Base-by-base conservation (phyloP, 2,113 vertebrate species). In the Notarius quadriscutis region DNA sequence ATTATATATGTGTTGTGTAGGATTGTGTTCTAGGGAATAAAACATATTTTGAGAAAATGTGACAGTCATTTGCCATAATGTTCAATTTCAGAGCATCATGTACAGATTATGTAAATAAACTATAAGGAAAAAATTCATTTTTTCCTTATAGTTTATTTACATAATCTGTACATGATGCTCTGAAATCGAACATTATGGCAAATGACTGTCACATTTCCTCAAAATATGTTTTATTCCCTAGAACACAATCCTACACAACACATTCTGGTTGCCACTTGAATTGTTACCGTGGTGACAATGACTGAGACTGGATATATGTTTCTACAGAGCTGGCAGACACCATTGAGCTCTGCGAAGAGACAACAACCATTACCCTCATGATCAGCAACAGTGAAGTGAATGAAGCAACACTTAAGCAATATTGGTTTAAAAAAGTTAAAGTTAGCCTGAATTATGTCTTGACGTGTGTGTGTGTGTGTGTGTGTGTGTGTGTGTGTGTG, bases 41-140 rank as follows among this genome's bases (percentile, higher is more conserved):
- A 81, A 84, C 50, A 84, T 72, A 71, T 71, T 83, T 71, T 62
- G 18, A 84, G 51, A 5, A 71, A 84, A 72, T 57, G 17, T 84
- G 63, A 83, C 9, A 18, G 50, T 55, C 22, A 0, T 57, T 6
- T 57, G 51, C 11, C 9, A 12, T 11, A 5, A 34, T 6, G 5
- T 71, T 71, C 12, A 6, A 20, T 74, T 53, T 53, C 75, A 53
- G 75, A 78, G 15, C 50, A 78, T 78, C 27, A 58, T 80, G 15
- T 58, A 41, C 15, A 60, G 55, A 20, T 60, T 20, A 60, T 30
- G 1, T 30, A 57, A 80, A 81, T 58, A 58, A 81, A 58, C 17
- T 27, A 41, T 12, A 22, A 58, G 75, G 27, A 55, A 78, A 55
- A n/a, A n/a, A n/a, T n/a, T n/a, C n/a, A n/a, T n/a, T n/a, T n/a